Evolutionary conservation across 2,113 vertebrate genomes (phyloP), one percentile per base, ranked within the genome.

Genomic region (Pipa parva): DNA sequence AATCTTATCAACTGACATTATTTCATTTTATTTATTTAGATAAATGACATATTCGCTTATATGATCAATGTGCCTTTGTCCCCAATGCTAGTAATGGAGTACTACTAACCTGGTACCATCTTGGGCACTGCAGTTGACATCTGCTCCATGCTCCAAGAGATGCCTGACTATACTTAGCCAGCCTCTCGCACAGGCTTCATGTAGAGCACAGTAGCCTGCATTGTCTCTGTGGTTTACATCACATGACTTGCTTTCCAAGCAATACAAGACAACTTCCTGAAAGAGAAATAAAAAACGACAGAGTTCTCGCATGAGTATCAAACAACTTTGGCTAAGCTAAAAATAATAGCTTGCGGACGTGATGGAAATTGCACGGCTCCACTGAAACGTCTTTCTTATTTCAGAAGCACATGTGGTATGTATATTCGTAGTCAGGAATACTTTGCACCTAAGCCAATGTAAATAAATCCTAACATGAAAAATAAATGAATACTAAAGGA

Each of bases 121-220:
- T 80, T 97, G 95, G 3, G 95, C 92, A 4, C 94, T 95, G 89
- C 94, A 97, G 90, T 98, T 98, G 48, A 97, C 91, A 10, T 97
- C 91, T 0, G 94, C 95, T 7, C 93, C 93, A 4, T 97, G 90
- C 73, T 92, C 89, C 0, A 97, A 88, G 73, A 98, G 92, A 77
- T 95, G 93, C 39, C 89, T 87, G 26, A 91, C 92, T 27, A 97
- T 98, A 63, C 84, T 88, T 74, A 97, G 85, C 94, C 93, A 96
- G 71, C 95, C 95, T 8, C 90, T 80, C 4, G 93, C 92, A 69
- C 93, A 95, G 55, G 94, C 95, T 63, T 98, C 94, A 0, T 96
- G 95, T 62, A 98, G 84, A 12, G 95, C 95, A 33, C 93, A 93
- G 80, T 96, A 97, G 13, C 95, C 95, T 0, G 95, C 95, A 4